Base-by-base conservation (phyloP, 2,888 invertebrate genomes). In the Stenoptilia bipunctidactyla region DNA sequence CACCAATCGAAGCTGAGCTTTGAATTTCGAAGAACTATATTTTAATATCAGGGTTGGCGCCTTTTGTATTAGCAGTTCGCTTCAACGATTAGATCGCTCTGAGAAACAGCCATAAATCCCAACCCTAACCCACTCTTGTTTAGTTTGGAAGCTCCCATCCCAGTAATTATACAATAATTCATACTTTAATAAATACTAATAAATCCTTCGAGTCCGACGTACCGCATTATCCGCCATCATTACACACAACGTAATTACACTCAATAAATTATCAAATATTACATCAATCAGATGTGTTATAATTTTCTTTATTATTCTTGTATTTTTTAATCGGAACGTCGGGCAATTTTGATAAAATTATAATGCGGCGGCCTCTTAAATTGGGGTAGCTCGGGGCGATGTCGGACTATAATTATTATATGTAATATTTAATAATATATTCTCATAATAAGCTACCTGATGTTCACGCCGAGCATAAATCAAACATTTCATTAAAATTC, bases 231-330 rank as follows among this genome's bases (percentile, higher is more conserved):
- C 72, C 56, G 61, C 71, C 70, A 70, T 75, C 79, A 82, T 82
- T 82, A 82, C 76, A 74, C 68, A 75, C 69, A 75, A 80, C 82
- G 77, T 83, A 80, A 83, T 83, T 83, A 83, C 71, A 67, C 52
- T 63, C 80, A 72, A 83, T 83, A 83, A 83, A 82, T 83, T 82
- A 80, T 70, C 76, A 76, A 82, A 83, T 83, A 82, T 79, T 82
- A 79, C 82, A 82, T 83, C 82, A 82, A 83, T 83, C 82, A 82
- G 82, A 82, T 72, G 80, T 82, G 80, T 83, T 82, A 83, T 80
- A 82, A 82, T 80, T 20, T 82, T 79, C 66, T 64, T 68, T 67
- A 62, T 68, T 64, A 63, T 73, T 66, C 64, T 61, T 69, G 61
- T 60, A 51, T 61, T 58, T 60, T 67, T 69, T 61, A 67, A 68